Evolutionary conservation across 2,113 vertebrate genomes (phyloP).

Genomic region (Tachysurus fulvidraco): DNA sequence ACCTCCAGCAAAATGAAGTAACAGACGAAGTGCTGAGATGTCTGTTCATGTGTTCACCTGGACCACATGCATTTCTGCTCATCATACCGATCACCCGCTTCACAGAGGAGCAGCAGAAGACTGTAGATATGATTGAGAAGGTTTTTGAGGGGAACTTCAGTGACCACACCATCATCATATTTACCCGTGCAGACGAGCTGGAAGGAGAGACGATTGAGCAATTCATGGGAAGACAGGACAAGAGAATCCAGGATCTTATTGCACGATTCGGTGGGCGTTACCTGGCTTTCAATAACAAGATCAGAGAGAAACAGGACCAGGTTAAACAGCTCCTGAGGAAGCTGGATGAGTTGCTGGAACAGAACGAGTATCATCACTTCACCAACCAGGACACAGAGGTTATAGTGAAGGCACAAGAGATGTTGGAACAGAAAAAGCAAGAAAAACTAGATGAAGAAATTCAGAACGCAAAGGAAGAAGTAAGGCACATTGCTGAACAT

Average conservation of each 20-base stretch:
- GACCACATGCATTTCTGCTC: slow-evolving; percentile 51
- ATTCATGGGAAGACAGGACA: slow-evolving; percentile 38
- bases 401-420: background rate
- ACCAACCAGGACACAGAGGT: background rate
- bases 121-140: slow-evolving; percentile 21
- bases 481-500: background rate
- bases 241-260: slow-evolving; percentile 25
- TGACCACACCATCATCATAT: slow-evolving; percentile 47
- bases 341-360: slow-evolving; percentile 11
- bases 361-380: slow-evolving; percentile 18
- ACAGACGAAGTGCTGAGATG: slow-evolving; percentile 2
- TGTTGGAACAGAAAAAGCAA: background rate
- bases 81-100: slow-evolving; percentile 38
- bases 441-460: background rate
- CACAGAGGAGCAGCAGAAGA: slow-evolving; percentile 41
- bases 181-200: slow-evolving; percentile 47
- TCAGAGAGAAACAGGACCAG: slow-evolving; percentile 29
- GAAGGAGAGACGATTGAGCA: slow-evolving; percentile 13
- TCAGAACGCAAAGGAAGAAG: background rate
- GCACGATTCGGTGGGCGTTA: slow-evolving; percentile 24
- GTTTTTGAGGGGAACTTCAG: slow-evolving; percentile 27
- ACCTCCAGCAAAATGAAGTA: background rate
- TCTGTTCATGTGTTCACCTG: slow-evolving; percentile 41
- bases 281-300: slow-evolving; percentile 46
- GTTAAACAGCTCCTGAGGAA: slow-evolving; percentile 41